These are phyloP conservation scores for Drosophila elegans DNA, from an alignment of 1,140 invertebrate genomes.

Conservation along the genomic window DNA sequence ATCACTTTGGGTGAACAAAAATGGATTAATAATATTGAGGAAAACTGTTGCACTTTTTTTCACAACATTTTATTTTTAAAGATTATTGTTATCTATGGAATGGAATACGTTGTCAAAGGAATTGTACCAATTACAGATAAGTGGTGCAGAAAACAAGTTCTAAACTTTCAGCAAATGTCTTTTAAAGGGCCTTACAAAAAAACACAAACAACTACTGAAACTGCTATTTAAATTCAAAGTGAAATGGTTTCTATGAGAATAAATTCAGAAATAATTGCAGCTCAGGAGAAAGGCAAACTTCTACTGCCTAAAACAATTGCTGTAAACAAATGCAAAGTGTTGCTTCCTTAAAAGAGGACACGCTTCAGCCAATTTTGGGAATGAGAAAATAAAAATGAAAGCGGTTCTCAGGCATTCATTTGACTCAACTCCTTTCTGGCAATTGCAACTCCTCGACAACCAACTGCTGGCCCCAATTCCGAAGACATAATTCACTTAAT, in stretches of 20 bases:
- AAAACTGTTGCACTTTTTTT: no score
- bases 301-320: not conserved
- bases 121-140: no score
- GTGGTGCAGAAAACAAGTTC: no score
- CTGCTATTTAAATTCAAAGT: no score
- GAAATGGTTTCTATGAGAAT: not conserved
- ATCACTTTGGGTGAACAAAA: no score
- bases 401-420: not conserved
- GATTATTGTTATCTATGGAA: no score
- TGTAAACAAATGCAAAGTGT: not conserved
- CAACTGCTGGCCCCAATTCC: conserved; percentile 11
- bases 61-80: no score
- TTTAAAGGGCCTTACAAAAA: no score
- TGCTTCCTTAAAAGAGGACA: not conserved
- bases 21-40: no score
- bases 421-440: not conserved
- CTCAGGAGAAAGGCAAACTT: not conserved
- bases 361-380: not conserved
- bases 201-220: no score
- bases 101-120: no score
- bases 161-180: no score
- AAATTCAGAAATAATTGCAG: not conserved
- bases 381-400: not conserved
- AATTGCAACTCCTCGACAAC: not conserved
- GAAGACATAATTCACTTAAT: conserved; percentile 55